Evolutionary conservation across 2,888 invertebrate species (phyloP).

Genomic region (Cantharis flavilabris): DNA sequence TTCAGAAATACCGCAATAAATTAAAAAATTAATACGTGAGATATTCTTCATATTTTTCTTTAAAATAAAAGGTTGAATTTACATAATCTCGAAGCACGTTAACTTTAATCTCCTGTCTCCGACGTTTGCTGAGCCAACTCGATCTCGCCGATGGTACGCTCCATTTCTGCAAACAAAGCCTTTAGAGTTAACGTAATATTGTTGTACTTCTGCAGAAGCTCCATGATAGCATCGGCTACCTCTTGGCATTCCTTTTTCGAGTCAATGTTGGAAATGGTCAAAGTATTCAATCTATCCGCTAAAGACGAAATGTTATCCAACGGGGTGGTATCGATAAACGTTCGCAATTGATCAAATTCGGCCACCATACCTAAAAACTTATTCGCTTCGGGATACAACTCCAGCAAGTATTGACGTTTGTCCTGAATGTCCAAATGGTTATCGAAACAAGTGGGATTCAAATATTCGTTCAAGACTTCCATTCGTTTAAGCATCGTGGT

Average conservation of each 20-base stretch:
- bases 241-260: conserved; percentile 52
- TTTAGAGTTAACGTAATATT: conserved; percentile 57
- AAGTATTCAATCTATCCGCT: conserved; percentile 52
- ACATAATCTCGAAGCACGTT: background rate
- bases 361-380: conserved; percentile 50
- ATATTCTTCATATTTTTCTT: background rate
- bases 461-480: conserved; percentile 56
- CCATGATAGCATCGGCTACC: conserved; percentile 51
- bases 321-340: conserved; percentile 54
- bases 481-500: conserved; percentile 55
- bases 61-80: background rate
- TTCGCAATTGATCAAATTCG: conserved; percentile 53
- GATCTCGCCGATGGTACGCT: conserved; percentile 53
- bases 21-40: background rate
- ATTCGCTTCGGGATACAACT: conserved; percentile 56
- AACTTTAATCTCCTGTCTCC: background rate
- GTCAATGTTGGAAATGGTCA: conserved; percentile 53
- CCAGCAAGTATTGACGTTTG: conserved; percentile 56
- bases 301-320: conserved; percentile 55
- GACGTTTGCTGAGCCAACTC: conserved; percentile 50
- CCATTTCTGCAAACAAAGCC: conserved; percentile 55
- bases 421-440: conserved; percentile 54
- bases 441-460: conserved; percentile 56
- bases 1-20: background rate
- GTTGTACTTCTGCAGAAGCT: conserved; percentile 57